These are phyloP conservation scores for Leptogaster cylindrica DNA, from an alignment of 2,888 invertebrate species.

Conservation along the genomic window DNA sequence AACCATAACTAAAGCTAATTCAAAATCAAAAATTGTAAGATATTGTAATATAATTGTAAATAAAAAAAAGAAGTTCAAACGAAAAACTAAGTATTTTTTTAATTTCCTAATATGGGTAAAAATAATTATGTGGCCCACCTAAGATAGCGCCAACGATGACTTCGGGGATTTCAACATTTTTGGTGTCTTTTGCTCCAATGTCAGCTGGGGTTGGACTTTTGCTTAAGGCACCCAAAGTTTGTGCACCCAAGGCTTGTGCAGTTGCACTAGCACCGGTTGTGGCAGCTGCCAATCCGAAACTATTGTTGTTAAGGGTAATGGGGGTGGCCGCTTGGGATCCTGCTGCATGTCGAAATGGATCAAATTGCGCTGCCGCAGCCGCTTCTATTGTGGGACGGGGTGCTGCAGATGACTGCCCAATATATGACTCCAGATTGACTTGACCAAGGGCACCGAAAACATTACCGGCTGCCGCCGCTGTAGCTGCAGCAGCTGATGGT, in stretches of 20 bases:
- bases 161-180: slow-evolving; percentile 94
- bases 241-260: slow-evolving; percentile 63
- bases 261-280: slow-evolving; percentile 68
- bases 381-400: slow-evolving; percentile 72
- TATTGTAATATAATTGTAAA: slow-evolving; percentile 22
- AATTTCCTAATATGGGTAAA: slow-evolving; percentile 57
- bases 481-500: slow-evolving; percentile 59
- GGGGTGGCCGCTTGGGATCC: slow-evolving; percentile 75
- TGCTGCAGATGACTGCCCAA: slow-evolving; percentile 71
- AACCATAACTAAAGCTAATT: slow-evolving; percentile 33
- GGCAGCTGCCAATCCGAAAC: slow-evolving; percentile 74
- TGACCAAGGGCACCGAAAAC: slow-evolving; percentile 88
- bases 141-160: slow-evolving; percentile 96
- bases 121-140: slow-evolving; percentile 67
- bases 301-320: slow-evolving; percentile 83
- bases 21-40: slow-evolving; percentile 32
- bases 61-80: slow-evolving; percentile 24
- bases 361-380: slow-evolving; percentile 72
- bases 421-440: slow-evolving; percentile 68
- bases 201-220: slow-evolving; percentile 84
- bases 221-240: slow-evolving; percentile 75
- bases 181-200: slow-evolving; percentile 78
- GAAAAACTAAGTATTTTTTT: slow-evolving; percentile 23
- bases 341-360: slow-evolving; percentile 78
- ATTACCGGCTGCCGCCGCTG: slow-evolving; percentile 63